Evolutionary conservation across 64 coral and sea anemone species (phyloP).

Genomic region (Dendrophyllia cribrosa): DNA sequence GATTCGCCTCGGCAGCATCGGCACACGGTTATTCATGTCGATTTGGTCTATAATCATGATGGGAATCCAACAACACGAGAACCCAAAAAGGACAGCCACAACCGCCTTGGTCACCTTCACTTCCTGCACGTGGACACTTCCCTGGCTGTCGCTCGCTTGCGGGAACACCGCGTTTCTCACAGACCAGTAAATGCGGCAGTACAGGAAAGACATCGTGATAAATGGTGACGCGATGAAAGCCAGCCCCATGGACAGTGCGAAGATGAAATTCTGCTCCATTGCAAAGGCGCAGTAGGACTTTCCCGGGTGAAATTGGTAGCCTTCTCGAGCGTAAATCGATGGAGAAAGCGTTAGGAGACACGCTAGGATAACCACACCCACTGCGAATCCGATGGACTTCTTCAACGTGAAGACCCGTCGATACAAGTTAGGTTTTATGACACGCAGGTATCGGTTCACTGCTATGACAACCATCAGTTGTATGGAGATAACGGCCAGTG

Average conservation of each 20-base stretch:
- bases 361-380: background rate
- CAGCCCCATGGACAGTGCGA: constrained; percentile 7
- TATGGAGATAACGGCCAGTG: background rate
- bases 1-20: background rate
- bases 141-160: background rate
- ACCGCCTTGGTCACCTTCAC: constrained; percentile 1
- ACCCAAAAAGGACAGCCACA: constrained; percentile 2
- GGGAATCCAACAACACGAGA: constrained; percentile 13
- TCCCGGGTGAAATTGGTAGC: constrained; percentile 5
- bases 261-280: constrained; percentile 24
- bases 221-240: background rate
- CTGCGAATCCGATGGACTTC: constrained; percentile 10
- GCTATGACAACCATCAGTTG: background rate
- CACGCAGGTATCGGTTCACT: constrained; percentile 24
- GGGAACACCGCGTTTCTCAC: background rate
- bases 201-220: background rate
- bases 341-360: background rate
- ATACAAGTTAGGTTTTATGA: background rate
- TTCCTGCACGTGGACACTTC: background rate
- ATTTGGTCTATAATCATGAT: constrained; percentile 16
- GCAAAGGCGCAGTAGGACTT: constrained; percentile 10
- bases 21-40: constrained; percentile 15
- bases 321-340: background rate
- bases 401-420: constrained; percentile 11
- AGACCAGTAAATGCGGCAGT: background rate